phyloP scores from a whole-genome alignment of 1,140 invertebrate genomes.

The Halesus radiatus region DNA sequence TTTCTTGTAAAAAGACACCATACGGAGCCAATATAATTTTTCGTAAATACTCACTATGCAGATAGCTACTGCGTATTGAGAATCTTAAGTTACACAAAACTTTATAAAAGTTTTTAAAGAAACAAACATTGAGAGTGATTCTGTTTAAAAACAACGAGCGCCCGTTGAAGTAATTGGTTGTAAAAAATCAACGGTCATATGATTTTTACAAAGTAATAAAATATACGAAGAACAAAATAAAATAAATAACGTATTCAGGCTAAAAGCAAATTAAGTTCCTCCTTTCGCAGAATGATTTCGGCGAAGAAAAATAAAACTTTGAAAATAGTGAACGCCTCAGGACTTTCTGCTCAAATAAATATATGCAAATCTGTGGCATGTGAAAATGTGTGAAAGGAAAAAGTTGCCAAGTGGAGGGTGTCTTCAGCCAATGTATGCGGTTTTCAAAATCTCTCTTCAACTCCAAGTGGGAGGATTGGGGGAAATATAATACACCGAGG shows the following conservation, averaged over 20 bases:
- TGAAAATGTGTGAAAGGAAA: slow-evolving; percentile 37
- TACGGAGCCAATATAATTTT: too few species aligned
- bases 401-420: slow-evolving; percentile 23
- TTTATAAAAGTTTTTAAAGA: too few species aligned
- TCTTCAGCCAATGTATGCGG: slow-evolving; percentile 6
- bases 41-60: too few species aligned
- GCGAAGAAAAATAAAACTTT: slow-evolving; percentile 29
- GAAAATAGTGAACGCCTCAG: slow-evolving; percentile 34
- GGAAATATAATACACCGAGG: not conserved
- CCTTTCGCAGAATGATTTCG: slow-evolving; percentile 11
- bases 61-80: too few species aligned
- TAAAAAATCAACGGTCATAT: too few species aligned
- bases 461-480: slow-evolving; percentile 1
- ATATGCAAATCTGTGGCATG: slow-evolving; percentile 37
- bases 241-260: not conserved
- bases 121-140: too few species aligned
- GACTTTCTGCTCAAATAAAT: slow-evolving; percentile 28
- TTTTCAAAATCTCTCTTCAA: slow-evolving; percentile 32
- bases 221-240: not conserved
- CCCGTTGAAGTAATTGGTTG: too few species aligned
- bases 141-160: too few species aligned
- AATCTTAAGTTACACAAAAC: too few species aligned
- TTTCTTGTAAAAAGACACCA: too few species aligned
- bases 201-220: too few species aligned
- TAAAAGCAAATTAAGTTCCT: slow-evolving; percentile 34